Evolutionary conservation across 2,797 vertebrate species (phyloP).

Genomic region (Psittacula echo): DNA sequence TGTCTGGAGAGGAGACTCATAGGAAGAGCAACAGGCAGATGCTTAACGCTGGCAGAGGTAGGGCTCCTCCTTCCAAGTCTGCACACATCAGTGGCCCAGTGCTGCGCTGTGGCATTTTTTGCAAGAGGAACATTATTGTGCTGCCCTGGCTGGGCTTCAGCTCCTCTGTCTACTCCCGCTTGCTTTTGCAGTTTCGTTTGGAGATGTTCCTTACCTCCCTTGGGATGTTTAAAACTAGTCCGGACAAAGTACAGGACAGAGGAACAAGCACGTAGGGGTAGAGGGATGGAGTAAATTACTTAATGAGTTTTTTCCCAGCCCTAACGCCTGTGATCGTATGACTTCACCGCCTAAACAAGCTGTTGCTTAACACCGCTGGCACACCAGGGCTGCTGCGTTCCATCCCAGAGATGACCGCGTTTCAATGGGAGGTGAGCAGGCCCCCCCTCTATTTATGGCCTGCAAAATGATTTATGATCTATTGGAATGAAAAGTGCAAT

Average conservation of each 20-base stretch:
- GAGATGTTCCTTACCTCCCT: constrained; percentile 44
- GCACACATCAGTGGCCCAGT: background rate
- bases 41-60: background rate
- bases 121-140: background rate
- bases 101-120: background rate
- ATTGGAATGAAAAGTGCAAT: constrained; percentile 51
- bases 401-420: background rate
- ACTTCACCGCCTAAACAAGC: constrained; percentile 62
- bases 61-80: background rate
- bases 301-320: constrained; percentile 64
- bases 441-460: background rate
- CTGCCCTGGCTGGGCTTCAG: constrained; percentile 24
- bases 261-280: constrained; percentile 42
- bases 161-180: background rate
- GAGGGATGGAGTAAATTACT: constrained; percentile 61
- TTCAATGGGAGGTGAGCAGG: constrained; percentile 48
- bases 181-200: constrained; percentile 53
- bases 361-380: constrained; percentile 54
- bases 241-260: constrained; percentile 56
- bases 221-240: constrained; percentile 66
- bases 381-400: background rate
- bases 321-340: constrained; percentile 45
- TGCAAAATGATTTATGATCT: constrained; percentile 61
- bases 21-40: background rate
- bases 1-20: background rate